Base-by-base conservation (phyloP, 2,888 invertebrate species). In the Pollenia griseotomentosa region DNA sequence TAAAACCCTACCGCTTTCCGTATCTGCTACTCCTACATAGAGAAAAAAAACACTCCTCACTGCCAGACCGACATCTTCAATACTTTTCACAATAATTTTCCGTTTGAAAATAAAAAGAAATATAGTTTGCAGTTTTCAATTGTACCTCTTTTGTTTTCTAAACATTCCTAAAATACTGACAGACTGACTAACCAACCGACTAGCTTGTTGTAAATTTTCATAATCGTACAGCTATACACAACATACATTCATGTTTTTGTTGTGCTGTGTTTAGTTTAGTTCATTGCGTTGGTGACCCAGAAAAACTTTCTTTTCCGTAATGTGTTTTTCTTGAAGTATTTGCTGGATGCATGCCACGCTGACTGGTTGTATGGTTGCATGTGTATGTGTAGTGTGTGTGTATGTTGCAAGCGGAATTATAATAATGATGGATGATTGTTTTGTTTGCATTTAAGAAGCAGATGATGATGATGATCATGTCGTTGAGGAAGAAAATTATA, bases 301-400 rank as follows among this genome's bases (percentile, higher is more conserved):
- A 88, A 88, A 88, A 88, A 88, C 88, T 88, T 88, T 88, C 88
- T 88, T 86, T 88, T 87, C 85, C 87, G 81, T 85, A 87, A 85
- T 78, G 51, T 77, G 57, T 77, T 79, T 83, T 74, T 79, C 53
- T 68, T 73, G 9, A 55, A 63, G 53, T 55, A 73, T 73, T 65
- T 65, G 81, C 48, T 73, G 73, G 65, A 81, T 81, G 81, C 73
- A 81, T 74, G 80, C 80, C 23, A 61, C 65, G 65, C 73, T 65
- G 73, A 48, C 65, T 81, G 57, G 19, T 33, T 55, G 46, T 16
- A 10, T 53, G 33, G 14, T 42, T 42, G 53, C 16, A 12, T 65
- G 16, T 48, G 40, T 14, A 12, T 51, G 16, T 46, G 42, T 53
- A 10, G 40, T 14, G 14, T 51, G 16, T 46, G 42, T 53, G n/a